phyloP scores from a whole-genome alignment of 2,113 vertebrate genomes.

The Gobiocypris rarus region DNA sequence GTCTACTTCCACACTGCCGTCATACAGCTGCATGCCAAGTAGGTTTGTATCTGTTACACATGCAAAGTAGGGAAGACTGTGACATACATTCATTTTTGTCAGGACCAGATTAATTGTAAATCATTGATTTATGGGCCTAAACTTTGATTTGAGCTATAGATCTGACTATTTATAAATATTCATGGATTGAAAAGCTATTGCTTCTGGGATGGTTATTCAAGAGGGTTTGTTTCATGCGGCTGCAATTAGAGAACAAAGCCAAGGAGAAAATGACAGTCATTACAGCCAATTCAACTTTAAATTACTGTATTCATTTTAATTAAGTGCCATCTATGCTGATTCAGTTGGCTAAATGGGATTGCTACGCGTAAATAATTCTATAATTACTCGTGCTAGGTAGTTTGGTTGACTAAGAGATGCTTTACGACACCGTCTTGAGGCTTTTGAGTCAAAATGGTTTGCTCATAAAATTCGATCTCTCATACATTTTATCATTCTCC shows the following conservation, averaged over 20 bases:
- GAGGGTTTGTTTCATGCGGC: conserved; percentile 1
- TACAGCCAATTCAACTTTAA: conserved; percentile 9
- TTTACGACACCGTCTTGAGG: conserved; percentile 16
- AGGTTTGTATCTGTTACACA: conserved; percentile 4
- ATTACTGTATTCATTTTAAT: conserved; percentile 38
- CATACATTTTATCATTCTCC: conserved; percentile 78
- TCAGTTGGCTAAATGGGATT: conserved; percentile 1
- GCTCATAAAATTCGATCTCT: conserved; percentile 40
- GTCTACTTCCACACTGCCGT: neutral
- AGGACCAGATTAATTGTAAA: neutral
- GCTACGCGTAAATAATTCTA: neutral
- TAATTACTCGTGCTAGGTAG: conserved; percentile 12
- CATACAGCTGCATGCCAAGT: neutral
- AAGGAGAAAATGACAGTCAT: conserved; percentile 30
- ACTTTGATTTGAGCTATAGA: neutral
- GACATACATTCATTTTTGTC: conserved; percentile 2
- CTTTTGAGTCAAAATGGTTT: conserved; percentile 10
- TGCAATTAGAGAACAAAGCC: conserved; percentile 2
- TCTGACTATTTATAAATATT: neutral
- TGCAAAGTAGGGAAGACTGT: neutral
- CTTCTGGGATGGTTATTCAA: neutral
- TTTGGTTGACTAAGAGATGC: neutral
- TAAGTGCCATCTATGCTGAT: conserved; percentile 27
- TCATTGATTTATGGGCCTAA: neutral
- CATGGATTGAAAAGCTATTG: neutral